Conservation (phyloP, 2,797 vertebrate species). For the Xenentodon cancila region DNA sequence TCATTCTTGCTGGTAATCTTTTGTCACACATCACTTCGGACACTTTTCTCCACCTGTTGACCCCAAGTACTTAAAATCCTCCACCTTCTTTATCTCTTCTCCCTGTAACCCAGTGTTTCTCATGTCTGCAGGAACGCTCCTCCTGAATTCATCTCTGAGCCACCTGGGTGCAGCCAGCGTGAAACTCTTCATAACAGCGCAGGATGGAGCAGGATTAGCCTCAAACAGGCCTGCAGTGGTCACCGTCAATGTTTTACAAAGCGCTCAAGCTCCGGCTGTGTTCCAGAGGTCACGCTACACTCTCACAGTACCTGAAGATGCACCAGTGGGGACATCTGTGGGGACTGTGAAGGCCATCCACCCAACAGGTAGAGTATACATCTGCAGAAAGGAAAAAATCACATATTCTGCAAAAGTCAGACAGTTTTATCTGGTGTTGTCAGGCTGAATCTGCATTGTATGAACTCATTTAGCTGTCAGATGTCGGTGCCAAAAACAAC, state of each 20-base stretch:
- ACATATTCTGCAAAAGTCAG: too few relatives aligned
- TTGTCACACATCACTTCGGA: too few relatives aligned
- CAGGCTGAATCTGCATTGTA: too few relatives aligned
- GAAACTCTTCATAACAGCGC: conserved; percentile 82
- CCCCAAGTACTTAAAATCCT: too few relatives aligned
- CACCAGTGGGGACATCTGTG: conserved; percentile 78
- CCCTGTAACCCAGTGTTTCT: too few relatives aligned
- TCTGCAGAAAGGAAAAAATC: too few relatives aligned
- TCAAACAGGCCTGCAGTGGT: conserved; percentile 83
- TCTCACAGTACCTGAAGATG: conserved; percentile 87
- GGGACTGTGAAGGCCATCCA: conserved; percentile 85
- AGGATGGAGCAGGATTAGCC: conserved; percentile 85
- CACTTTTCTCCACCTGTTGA: too few relatives aligned
- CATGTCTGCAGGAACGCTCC: conserved; percentile 83
- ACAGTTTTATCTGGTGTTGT: too few relatives aligned
- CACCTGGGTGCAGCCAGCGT: conserved; percentile 79
- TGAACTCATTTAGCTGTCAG: too few relatives aligned
- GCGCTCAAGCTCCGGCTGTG: conserved; percentile 78
- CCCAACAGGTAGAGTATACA: conserved; percentile 81
- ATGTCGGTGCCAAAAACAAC: too few relatives aligned
- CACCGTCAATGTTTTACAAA: conserved; percentile 85
- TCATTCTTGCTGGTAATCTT: too few relatives aligned
- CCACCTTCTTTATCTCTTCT: too few relatives aligned
- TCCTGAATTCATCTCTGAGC: conserved; percentile 84
- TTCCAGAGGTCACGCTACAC: conserved; percentile 88